Base-by-base conservation (phyloP, 1,140 invertebrate genomes). In the Liolophura sinensis region DNA sequence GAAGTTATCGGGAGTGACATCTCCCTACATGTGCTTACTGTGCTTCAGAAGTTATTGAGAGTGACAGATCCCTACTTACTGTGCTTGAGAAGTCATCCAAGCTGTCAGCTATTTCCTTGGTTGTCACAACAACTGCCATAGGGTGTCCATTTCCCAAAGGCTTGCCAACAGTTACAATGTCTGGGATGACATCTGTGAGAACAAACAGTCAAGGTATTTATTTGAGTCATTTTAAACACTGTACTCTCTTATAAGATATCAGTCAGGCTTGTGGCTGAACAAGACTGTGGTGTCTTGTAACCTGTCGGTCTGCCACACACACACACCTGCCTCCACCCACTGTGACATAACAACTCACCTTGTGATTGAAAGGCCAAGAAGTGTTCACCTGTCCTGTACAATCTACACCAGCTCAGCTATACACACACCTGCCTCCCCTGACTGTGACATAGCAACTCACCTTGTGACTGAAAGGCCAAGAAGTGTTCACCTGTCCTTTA, bases 351-450 rank as follows among this genome's bases (percentile, higher is more conserved):
- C 31, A 40, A 64, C 67, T 89, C 87, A 63, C 90, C 91, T 74
- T 97, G 93, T 0, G 92, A 86, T 83, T 99, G 90, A 80, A 99
- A 99, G 0, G 94, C 95, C 97, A 97, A 99, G 89, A 95, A 97
- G 75, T 96, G 91, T 60, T 89, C 92, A 7, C 97, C 97, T 47
- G 93, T 91, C 68, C 97, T 88, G 1, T 97, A 97, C 80, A 58
- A 97, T 94, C 87, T 99, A 96, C 0, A 99, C 96, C 86, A 99
- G 97, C 84, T 99, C 97, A 40, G 96, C 95, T 67, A 99, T 96
- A 79, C n/a, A n/a, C n/a, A n/a, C n/a, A n/a, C n/a, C n/a, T n/a
- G n/a, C n/a, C n/a, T n/a, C n/a, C n/a, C n/a, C n/a, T n/a, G n/a
- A n/a, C n/a, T n/a, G n/a, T n/a, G n/a, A n/a, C n/a, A n/a, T n/a